Evolutionary conservation across 2,113 vertebrate genomes (phyloP), one percentile per base, ranked within the genome.

Genomic region (Okapia johnstoni): DNA sequence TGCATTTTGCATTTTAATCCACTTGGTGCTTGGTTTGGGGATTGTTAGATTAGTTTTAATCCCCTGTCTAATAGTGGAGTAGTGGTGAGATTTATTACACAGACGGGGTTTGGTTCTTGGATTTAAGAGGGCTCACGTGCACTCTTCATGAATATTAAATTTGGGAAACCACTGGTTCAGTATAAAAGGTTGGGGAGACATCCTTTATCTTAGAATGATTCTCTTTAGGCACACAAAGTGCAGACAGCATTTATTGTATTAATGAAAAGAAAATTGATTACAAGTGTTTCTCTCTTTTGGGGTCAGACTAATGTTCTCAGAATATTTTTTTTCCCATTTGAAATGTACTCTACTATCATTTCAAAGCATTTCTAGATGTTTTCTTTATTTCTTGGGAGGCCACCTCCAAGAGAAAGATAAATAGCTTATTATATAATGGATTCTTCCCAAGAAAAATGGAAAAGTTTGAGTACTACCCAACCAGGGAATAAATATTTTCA

Each of bases 31-130:
- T 99, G 98, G 98, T 99, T 99, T 99, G 98, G 98, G 99, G 99
- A 99, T 98, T 99, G 98, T 98, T 99, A 99, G 99, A 99, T 99
- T 99, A 99, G 99, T 99, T 99, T 99, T 99, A 99, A 99, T 99
- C 99, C 99, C 98, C 98, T 99, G 98, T 99, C 99, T 99, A 99
- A 99, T 99, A 99, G 99, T 98, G 97, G 98, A 99, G 98, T 98
- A 98, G 98, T 99, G 98, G 98, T 99, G 99, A 99, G 99, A 99
- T 99, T 99, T 99, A 99, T 99, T 99, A 98, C 98, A 98, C 98
- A 99, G 98, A 98, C 99, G 98, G 98, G 98, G 98, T 98, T 98
- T 98, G 99, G 98, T 98, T 98, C 98, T 98, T 99, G 99, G 98
- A 99, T 99, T 99, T 99, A 99, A 99, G 98, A 99, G 98, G 98